These are phyloP conservation scores for Ectropis crepuscularia DNA, from an alignment of 2,888 invertebrate species.

Conservation along the genomic window DNA sequence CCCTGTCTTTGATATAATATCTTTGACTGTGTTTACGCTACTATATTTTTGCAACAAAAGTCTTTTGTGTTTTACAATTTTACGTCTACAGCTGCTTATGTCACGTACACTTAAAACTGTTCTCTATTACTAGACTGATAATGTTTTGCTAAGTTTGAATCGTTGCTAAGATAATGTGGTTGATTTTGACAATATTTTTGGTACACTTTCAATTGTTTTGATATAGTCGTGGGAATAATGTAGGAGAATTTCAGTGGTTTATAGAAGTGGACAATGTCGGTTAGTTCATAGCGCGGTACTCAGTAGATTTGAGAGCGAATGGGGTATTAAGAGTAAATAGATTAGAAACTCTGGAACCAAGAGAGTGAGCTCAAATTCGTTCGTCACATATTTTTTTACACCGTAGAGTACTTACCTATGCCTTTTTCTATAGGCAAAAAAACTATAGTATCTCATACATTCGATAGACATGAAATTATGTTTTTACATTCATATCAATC, in stretches of 20 bases:
- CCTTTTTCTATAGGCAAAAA: neutral
- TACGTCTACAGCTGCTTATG: neutral
- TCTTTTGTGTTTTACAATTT: constrained; percentile 40
- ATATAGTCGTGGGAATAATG: constrained; percentile 69
- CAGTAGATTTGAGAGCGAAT: constrained; percentile 52
- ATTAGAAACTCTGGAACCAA: neutral
- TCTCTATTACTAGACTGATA: constrained; percentile 38
- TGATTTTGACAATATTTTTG: constrained; percentile 63
- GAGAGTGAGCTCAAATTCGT: neutral
- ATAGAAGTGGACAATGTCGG: constrained; percentile 72
- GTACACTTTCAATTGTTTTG: constrained; percentile 69
- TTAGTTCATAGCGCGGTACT: constrained; percentile 75
- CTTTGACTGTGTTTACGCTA: constrained; percentile 66
- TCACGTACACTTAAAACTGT: too few species aligned
- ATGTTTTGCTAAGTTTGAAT: constrained; percentile 1
- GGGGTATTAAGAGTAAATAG: neutral
- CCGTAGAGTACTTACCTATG: neutral
- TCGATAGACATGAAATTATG: too few species aligned
- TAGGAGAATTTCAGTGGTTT: constrained; percentile 51
- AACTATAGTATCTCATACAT: too few species aligned
- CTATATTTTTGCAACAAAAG: constrained; percentile 51
- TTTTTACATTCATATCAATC: too few species aligned
- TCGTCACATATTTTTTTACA: neutral
- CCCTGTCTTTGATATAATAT: constrained; percentile 65
- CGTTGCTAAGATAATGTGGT: constrained; percentile 30